Conservation (phyloP, 2,797 vertebrate species). For the Leptodactylus fallax region DNA sequence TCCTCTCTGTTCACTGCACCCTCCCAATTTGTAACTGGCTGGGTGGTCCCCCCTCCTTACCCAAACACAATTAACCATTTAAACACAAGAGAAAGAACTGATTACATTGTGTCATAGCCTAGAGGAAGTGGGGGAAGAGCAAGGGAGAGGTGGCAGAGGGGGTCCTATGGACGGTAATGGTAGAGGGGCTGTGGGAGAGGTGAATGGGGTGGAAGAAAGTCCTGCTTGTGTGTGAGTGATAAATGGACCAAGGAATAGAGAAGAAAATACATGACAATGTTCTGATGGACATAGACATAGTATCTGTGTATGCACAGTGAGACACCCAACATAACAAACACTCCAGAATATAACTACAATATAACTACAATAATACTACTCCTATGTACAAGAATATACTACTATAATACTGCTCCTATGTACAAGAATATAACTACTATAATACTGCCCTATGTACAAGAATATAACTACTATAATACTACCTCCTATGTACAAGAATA, state of each 20-base stretch:
- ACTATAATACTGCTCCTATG: too few species aligned
- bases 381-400: too few species aligned
- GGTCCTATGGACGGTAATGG: background rate
- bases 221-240: background rate
- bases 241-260: too few species aligned
- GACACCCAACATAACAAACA: too few species aligned
- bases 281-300: too few species aligned
- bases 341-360: too few species aligned
- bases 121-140: conserved; percentile 62
- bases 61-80: conserved; percentile 80
- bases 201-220: background rate
- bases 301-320: too few species aligned
- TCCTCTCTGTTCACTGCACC: conserved; percentile 48
- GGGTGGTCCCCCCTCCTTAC: conserved; percentile 80
- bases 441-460: too few species aligned
- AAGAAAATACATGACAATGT: background rate
- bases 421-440: too few species aligned
- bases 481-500: background rate
- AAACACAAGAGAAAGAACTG: conserved; percentile 75
- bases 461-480: background rate
- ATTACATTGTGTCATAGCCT: conserved; percentile 72
- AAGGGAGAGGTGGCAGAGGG: conserved; percentile 21
- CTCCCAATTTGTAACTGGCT: conserved; percentile 75
- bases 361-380: too few species aligned
- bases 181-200: conserved; percentile 6